Conservation (phyloP, 2,113 vertebrate genomes). For the Psittacus erithacus region DNA sequence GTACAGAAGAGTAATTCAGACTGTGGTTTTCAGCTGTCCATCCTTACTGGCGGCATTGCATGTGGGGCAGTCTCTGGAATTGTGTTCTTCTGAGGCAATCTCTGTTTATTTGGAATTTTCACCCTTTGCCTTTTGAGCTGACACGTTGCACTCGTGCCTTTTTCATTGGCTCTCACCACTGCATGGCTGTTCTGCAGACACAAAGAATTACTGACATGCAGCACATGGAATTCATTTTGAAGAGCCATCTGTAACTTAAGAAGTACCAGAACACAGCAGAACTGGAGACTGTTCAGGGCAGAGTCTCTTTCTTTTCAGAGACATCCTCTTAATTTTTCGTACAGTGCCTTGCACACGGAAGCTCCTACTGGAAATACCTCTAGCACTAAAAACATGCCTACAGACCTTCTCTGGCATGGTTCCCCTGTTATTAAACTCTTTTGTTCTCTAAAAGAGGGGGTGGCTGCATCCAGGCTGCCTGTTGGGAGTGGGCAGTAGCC, state of each 20-base stretch:
- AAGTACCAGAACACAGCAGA: not conserved
- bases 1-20: conserved; percentile 11
- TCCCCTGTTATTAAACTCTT: not conserved
- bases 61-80: not conserved
- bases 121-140: not conserved
- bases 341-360: not conserved
- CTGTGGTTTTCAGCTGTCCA: conserved; percentile 8
- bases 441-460: not conserved
- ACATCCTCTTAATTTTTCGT: not conserved
- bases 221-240: not conserved
- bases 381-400: not conserved
- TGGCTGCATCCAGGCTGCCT: not conserved
- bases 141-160: not conserved
- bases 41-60: not conserved
- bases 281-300: not conserved
- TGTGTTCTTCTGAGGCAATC: not conserved
- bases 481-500: not conserved
- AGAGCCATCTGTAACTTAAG: not conserved
- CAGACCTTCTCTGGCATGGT: not conserved
- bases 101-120: not conserved
- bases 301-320: not conserved
- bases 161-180: not conserved
- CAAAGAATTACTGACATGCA: not conserved
- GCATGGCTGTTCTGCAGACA: not conserved
- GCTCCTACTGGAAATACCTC: not conserved